These are phyloP conservation scores for Mimas tiliae DNA, from an alignment of 2,888 invertebrate genomes.

Conservation along the genomic window DNA sequence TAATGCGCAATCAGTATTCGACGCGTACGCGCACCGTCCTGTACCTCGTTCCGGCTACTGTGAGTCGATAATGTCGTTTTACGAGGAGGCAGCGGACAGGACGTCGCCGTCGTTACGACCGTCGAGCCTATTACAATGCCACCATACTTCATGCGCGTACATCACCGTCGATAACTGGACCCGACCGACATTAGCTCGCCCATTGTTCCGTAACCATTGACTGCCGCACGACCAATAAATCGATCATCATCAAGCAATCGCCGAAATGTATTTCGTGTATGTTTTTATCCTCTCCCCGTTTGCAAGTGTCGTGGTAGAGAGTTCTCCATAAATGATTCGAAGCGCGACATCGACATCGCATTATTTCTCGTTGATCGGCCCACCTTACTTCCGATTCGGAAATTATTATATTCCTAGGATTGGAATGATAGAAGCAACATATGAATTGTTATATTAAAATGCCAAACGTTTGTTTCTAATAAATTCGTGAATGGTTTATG, in stretches of 20 bases:
- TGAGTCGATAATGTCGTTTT: constrained; percentile 84
- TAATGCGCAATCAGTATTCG: constrained; percentile 83
- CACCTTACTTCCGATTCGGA: constrained; percentile 84
- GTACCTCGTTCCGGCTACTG: constrained; percentile 85
- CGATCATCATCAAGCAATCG: constrained; percentile 48
- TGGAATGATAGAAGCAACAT: constrained; percentile 68
- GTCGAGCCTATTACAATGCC: constrained; percentile 81
- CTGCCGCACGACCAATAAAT: constrained; percentile 52
- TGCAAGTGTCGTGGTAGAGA: constrained; percentile 49
- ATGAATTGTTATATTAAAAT: constrained; percentile 66
- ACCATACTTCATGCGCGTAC: constrained; percentile 74
- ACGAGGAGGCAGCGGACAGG: constrained; percentile 82
- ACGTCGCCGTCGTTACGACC: constrained; percentile 83
- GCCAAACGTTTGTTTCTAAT: constrained; percentile 64
- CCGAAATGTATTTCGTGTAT: constrained; percentile 62
- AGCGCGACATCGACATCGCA: constrained; percentile 78
- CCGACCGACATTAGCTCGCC: constrained; percentile 52
- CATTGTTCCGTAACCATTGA: constrained; percentile 72
- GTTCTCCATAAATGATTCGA: constrained; percentile 77
- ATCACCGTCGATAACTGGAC: constrained; percentile 60
- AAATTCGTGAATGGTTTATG: constrained; percentile 65
- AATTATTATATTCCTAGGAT: constrained; percentile 79
- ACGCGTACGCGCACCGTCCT: constrained; percentile 79
- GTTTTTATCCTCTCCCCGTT: constrained; percentile 35
- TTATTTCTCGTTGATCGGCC: constrained; percentile 79